A percentile compares a stretch with the other conserved stretches of the same genome.
Conservation (phyloP, 2,888 invertebrate genomes). For the Polydrusus tereticollis region DNA sequence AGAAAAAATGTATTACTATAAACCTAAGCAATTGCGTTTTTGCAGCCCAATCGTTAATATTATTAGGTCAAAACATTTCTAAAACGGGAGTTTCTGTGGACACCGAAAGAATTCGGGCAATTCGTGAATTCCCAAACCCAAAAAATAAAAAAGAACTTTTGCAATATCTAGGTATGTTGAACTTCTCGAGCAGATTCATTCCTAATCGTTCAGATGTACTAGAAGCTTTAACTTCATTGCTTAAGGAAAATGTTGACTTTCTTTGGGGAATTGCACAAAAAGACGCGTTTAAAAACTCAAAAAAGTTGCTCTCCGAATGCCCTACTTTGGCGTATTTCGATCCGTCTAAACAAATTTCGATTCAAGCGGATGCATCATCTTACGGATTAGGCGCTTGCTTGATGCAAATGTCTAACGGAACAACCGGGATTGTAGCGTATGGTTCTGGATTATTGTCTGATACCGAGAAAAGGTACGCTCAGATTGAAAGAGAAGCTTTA, state of each 20-base stretch:
- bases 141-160: slow-evolving; percentile 50
- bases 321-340: slow-evolving; percentile 59
- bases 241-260: slow-evolving; percentile 34
- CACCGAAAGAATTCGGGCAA: slow-evolving; percentile 49
- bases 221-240: slow-evolving; percentile 24
- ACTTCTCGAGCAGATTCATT: slow-evolving; percentile 33
- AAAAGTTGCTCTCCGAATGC: slow-evolving; percentile 12
- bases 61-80: slow-evolving; percentile 58
- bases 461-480: slow-evolving; percentile 59
- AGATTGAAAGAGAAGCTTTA: slow-evolving; percentile 63
- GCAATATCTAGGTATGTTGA: too few species aligned
- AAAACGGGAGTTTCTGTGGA: slow-evolving; percentile 50
- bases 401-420: slow-evolving; percentile 49
- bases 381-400: slow-evolving; percentile 51
- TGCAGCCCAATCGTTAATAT: slow-evolving; percentile 49
- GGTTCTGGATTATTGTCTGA: slow-evolving; percentile 58
- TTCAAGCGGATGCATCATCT: slow-evolving; percentile 55
- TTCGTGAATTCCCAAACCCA: slow-evolving; percentile 50
- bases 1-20: slow-evolving; percentile 52
- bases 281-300: slow-evolving; percentile 48
- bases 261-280: slow-evolving; percentile 23
- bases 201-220: slow-evolving; percentile 23
- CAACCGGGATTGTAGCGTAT: slow-evolving; percentile 57
- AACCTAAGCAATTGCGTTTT: slow-evolving; percentile 57
- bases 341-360: slow-evolving; percentile 44